Evolutionary conservation across 2,113 vertebrate species (phyloP).

Genomic region (Gnathonemus longibarbis): DNA sequence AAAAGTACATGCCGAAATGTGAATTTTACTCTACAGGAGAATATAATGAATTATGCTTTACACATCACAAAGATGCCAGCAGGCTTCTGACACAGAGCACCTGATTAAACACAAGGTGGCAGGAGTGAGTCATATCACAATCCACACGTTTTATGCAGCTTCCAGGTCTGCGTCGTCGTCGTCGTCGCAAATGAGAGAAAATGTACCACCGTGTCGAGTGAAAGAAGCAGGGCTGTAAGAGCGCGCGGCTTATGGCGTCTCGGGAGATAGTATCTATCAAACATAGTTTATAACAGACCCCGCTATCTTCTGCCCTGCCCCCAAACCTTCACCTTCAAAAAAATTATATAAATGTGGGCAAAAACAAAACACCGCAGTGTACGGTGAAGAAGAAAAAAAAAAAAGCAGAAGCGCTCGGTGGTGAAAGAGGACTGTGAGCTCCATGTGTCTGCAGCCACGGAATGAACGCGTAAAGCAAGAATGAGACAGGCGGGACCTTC

Average conservation of each 20-base stretch:
- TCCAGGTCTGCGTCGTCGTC: background rate
- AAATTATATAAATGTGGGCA: background rate
- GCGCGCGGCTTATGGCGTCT: background rate
- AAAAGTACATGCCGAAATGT: background rate
- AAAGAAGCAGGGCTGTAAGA: background rate
- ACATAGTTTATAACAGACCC: background rate
- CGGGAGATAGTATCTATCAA: background rate
- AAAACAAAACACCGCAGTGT: background rate
- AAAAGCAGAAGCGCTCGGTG: background rate
- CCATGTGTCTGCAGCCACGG: background rate
- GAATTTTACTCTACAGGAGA: background rate
- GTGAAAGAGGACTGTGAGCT: background rate
- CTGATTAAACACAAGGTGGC: slow-evolving; percentile 16
- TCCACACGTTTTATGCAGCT: background rate
- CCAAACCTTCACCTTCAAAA: background rate
- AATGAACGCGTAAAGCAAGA: background rate
- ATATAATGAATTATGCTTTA: background rate
- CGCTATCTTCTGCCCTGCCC: background rate
- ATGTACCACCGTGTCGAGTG: background rate
- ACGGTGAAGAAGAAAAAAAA: background rate
- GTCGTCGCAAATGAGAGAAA: background rate
- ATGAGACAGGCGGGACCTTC: background rate
- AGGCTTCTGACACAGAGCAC: too few relatives aligned
- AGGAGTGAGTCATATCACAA: background rate
- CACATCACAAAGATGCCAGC: too few relatives aligned